Conservation (phyloP, 1,140 invertebrate genomes). For the Globodera rostochiensis region DNA sequence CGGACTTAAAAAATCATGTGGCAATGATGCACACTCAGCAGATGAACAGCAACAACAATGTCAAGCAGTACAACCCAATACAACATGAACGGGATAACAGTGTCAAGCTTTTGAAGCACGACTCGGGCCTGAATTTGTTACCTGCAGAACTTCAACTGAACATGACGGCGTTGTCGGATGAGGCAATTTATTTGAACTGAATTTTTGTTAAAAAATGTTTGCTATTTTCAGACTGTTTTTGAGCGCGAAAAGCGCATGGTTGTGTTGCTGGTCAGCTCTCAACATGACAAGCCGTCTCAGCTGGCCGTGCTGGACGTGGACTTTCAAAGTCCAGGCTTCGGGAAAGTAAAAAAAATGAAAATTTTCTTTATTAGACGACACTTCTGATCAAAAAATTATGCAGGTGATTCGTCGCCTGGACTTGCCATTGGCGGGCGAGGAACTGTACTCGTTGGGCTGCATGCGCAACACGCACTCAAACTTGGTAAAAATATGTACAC, state of each 20-base stretch:
- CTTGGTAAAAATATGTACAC: not conserved
- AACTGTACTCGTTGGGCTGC: conserved; percentile 26
- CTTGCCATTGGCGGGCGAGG: conserved; percentile 26
- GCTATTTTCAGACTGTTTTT: conserved; percentile 47
- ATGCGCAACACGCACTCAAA: conserved; percentile 25
- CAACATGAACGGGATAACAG: not conserved
- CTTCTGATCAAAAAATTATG: not conserved
- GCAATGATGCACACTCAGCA: not conserved
- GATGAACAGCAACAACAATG: not conserved
- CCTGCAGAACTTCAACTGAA: conserved; percentile 37
- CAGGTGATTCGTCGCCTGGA: conserved; percentile 23
- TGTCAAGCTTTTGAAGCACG: conserved; percentile 35
- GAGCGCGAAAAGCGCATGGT: conserved; percentile 50
- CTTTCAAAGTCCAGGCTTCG: conserved; percentile 43
- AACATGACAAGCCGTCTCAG: conserved; percentile 36
- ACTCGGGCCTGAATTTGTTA: conserved; percentile 55
- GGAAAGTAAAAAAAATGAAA: conserved; percentile 34
- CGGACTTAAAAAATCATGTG: not conserved
- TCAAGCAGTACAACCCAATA: not conserved
- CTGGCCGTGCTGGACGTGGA: conserved; percentile 45
- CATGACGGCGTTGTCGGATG: conserved; percentile 32
- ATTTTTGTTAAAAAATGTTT: not conserved
- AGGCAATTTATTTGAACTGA: conserved; percentile 29
- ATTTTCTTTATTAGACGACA: not conserved
- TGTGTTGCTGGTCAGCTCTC: conserved; percentile 29